A percentile compares a stretch with the other conserved stretches of the same genome.
These are phyloP conservation scores for Ylistrum balloti DNA, from an alignment of 1,140 invertebrate species.

Conservation along the genomic window DNA sequence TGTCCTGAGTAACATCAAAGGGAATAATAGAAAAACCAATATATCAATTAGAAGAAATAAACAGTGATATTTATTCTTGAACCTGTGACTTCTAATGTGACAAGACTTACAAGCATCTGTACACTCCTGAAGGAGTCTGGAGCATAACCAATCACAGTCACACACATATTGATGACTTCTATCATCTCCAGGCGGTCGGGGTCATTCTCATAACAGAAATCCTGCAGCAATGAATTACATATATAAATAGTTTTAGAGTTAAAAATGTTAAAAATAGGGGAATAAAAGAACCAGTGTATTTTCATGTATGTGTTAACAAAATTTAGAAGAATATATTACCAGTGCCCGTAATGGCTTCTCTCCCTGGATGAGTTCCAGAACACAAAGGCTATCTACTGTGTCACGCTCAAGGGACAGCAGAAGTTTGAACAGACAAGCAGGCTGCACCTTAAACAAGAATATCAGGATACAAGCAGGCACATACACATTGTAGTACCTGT, in stretches of 20 bases:
- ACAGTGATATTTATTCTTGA: background rate
- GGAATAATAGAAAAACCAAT: too few species aligned
- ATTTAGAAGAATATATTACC: constrained; percentile 79
- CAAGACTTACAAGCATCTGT: constrained; percentile 92
- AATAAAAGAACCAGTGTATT: too few species aligned
- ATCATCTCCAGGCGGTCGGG: constrained; percentile 80
- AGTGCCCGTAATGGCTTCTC: constrained; percentile 98
- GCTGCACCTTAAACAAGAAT: constrained; percentile 88
- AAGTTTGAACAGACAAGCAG: constrained; percentile 94
- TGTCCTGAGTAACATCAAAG: too few species aligned
- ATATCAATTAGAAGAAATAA: background rate
- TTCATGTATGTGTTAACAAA: too few species aligned
- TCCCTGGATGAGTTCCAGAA: constrained; percentile 96
- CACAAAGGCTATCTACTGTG: constrained; percentile 96
- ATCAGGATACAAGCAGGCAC: background rate
- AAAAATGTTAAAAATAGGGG: too few species aligned
- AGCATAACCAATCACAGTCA: constrained; percentile 98
- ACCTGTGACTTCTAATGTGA: background rate
- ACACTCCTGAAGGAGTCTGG: constrained; percentile 96
- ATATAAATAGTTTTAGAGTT: too few species aligned
- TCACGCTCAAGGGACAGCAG: constrained; percentile 92
- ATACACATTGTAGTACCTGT: too few species aligned
- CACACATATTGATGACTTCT: constrained; percentile 84
- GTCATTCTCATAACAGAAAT: constrained; percentile 83
- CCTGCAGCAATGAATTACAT: constrained; percentile 75